Evolutionary conservation across 2,797 vertebrate species (phyloP), one percentile per base, ranked within the genome.

Genomic region (Acropternis orthonyx): DNA sequence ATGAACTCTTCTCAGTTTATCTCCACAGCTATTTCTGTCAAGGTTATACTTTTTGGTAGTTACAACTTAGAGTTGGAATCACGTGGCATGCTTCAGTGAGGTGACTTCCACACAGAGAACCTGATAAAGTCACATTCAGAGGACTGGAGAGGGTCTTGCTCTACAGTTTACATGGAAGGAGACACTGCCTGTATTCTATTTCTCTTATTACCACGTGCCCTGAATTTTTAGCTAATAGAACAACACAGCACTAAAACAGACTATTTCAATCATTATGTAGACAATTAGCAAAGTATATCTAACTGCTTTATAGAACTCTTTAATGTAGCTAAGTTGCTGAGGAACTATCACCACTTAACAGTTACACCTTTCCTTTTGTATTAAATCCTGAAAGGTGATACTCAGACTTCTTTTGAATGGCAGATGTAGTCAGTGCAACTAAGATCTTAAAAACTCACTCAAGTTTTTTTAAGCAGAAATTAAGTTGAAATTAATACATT

Each of bases 381-480:
- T 77, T 32, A 55, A 65, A 61, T 32, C 44, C 67, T 54, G 54
- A 32, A 69, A 58, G 26, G 20, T n/a, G 44, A 74, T 49, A 65
- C 18, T 85, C 46, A 28, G 39, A 46, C 14, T 95, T 89, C 51
- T 85, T 82, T 37, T 41, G 37, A 92, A 89, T 10, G 12, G 75
- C 77, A 68, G 46, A n/a, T 73, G 69, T 76, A 66, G 74, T 93
- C 94, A 97, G 95, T 46, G 22, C 67, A 95, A 96, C 89, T 69
- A 97, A 88, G 54, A 88, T 74, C 36, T 95, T 94, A 58, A 97
- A 96, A 67, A 56, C 59, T 82, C 66, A 72, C 14, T 72, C 15
- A 23, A 34, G 6, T 32, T 58, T 81, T 27, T 83, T 76, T 85
- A 95, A 84, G 73, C 67, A 96, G 94, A 96, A 97, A 97, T 92